Evolutionary conservation across 1,140 invertebrate genomes (phyloP), one percentile per base, ranked within the genome.

Genomic region (Zeugodacus cucurbitae): DNA sequence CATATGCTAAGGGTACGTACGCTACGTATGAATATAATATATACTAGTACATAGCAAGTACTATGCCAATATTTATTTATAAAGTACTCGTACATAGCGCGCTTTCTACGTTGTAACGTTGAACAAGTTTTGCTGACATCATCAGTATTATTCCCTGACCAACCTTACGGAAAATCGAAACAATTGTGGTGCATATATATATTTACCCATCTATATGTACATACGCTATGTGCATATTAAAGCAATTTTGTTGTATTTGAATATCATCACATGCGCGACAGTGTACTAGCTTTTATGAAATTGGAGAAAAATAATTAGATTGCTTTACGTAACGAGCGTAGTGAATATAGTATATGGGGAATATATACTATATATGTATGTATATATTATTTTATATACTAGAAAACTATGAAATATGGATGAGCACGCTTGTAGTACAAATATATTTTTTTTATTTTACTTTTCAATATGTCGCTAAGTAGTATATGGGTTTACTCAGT

Each of bases 61-160:
- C 4, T 20, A 54, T 17, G 20, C 14, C 2, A 70, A 70, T 74
- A n/a, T 41, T 20, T 74, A 32, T 67, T 11, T 67, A 14, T 67
- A 67, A 74, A 7, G 32, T 74, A n/a, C n/a, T n/a, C n/a, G n/a
- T n/a, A n/a, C 32, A 70, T 70, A 17, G 17, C 20, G 2, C 26
- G 14, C 20, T 74, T 74, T 74, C 37, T n/a, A 6, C 20, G 37
- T 74, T 74, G 20, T 44, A 74, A 32, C 26, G 62, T 3, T 32
- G 62, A 64, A 74, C 70, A 20, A 37, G 20, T 82, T 82, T 82
- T 48, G 74, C 74, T 82, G 74, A 82, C 74, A 82, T 82, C 74
- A 82, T 41, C 70, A 74, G 5, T 1, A 54, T 26, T 62, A 29
- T 82, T 82, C 44, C 70, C 74, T 82, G 74, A 82, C 74, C 74